Percentiles rank a stretch among this genome's conserved stretches.
Evolutionary conservation across 2,888 invertebrate genomes (phyloP).

Genomic region (Pardosa pseudoannulata): DNA sequence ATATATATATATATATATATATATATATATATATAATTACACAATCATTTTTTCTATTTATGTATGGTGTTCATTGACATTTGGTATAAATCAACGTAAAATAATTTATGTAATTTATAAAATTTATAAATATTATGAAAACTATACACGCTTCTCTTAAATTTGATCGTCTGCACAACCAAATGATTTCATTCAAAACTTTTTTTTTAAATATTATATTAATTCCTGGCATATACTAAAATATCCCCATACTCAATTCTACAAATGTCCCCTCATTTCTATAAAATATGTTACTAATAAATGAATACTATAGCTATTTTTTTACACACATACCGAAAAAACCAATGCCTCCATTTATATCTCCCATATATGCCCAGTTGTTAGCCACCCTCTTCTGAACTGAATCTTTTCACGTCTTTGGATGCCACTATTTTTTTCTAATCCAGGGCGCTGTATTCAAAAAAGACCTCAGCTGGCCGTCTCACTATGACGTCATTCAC

Average conservation of each 20-base stretch:
- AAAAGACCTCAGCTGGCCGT: slow-evolving; percentile 67
- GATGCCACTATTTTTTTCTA: slow-evolving; percentile 17
- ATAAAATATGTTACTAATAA: slow-evolving; percentile 35
- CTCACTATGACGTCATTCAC: slow-evolving; percentile 69
- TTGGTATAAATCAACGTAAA: no score
- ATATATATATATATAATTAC: no score
- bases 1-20: no score
- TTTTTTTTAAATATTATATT: no score
- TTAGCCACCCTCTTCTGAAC: background rate
- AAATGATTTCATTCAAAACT: no score
- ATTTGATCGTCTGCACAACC: no score
- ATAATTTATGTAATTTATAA: no score
- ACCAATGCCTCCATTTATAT: slow-evolving; percentile 35
- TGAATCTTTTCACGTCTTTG: slow-evolving; percentile 63
- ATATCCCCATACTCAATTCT: background rate
- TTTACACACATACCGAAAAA: slow-evolving; percentile 48
- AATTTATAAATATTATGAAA: no score
- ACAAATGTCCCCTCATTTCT: background rate
- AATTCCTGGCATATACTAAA: no score
- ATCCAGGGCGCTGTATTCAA: slow-evolving; percentile 6
- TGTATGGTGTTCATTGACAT: no score
- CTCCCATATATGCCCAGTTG: slow-evolving; percentile 35
- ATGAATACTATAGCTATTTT: slow-evolving; percentile 41
- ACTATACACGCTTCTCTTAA: no score
- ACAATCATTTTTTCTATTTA: no score